Base-by-base conservation (phyloP, 2,113 vertebrate species). In the Neogale vison region DNA sequence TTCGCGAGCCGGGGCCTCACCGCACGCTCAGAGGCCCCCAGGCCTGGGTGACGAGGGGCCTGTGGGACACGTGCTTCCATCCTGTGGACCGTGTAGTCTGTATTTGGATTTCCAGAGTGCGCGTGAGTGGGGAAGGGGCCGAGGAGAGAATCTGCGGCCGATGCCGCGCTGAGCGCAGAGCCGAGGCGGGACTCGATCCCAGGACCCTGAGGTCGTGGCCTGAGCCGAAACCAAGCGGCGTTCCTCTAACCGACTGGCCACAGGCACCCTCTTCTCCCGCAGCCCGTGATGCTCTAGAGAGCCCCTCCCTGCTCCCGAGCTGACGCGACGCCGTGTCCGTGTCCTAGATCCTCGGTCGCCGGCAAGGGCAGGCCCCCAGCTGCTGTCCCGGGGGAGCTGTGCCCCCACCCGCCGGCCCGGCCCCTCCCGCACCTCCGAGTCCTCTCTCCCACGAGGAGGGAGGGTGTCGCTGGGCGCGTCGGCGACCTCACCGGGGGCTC, bases 291-390 rank as follows among this genome's bases (percentile, higher is more conserved):
- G 24, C 42, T 69, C 72, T 20, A 14, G 57, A 31, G 20, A 47
- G 14, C 4, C 17, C 36, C 52, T 52, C 5, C 52, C 52, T 4
- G 1, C 52, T 52, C 39, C 17, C 0, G 24, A 2, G 9, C 45
- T 1, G 3, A n/a, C 76, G 76, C 8, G 67, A 34, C 1, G 18
- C 4, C 0, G 1, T 34, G 67, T 36, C 34, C 8, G 12, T n/a
- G 36, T n/a, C 52, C 3, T 29, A 23, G 74, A 17, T 45, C 52
- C 57, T 20, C 24, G 4, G 77, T 36, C 42, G 8, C 77, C 21
- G 47, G 18, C 39, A 42, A 18, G 52, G 63, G 8, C 65, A 20
- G 67, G 67, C 12, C 55, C 26, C 3, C 8, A 21, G 26, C 9
- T 31, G 24, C 61, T 1, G 3, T 26, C 72, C 42, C 13, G 1